Evolutionary conservation across 2,888 invertebrate species (phyloP).

Genomic region (Pherbina coryleti): DNA sequence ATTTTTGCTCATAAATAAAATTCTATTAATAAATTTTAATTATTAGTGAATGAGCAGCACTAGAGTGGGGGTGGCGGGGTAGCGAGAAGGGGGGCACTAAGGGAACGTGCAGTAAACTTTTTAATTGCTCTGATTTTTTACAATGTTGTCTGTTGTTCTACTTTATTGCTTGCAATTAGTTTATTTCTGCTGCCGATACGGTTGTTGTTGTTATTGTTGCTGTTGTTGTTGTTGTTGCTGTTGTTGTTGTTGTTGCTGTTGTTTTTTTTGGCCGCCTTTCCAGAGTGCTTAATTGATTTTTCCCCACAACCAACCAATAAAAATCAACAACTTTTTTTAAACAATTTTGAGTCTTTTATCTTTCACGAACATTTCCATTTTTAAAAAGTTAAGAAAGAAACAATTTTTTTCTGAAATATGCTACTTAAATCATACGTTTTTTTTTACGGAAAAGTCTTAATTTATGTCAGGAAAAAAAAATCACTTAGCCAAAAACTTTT

Average conservation of each 20-base stretch:
- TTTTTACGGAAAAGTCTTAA: no score
- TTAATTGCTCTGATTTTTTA: constrained; percentile 23
- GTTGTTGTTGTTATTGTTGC: no score
- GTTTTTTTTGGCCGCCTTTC: background rate
- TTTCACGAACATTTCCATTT: background rate
- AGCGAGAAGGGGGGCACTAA: background rate
- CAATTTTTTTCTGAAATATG: background rate
- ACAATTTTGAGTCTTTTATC: background rate
- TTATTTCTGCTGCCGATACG: constrained; percentile 26
- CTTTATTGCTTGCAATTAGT: background rate
- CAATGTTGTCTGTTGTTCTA: background rate
- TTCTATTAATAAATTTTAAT: constrained; percentile 21
- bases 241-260: background rate
- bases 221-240: background rate
- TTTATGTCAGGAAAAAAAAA: no score
- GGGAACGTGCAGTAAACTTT: background rate
- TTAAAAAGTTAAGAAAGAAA: background rate
- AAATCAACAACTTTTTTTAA: background rate
- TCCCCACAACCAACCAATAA: background rate
- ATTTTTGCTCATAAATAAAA: constrained; percentile 3
- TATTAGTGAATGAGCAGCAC: constrained; percentile 12
- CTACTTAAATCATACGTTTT: background rate
- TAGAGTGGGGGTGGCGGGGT: background rate
- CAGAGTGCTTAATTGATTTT: constrained; percentile 21
- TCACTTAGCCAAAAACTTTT: background rate